A percentile compares a stretch with the other conserved stretches of the same genome.
Evolutionary conservation across 2,113 vertebrate species (phyloP).

Genomic region (Sylvia atricapilla): DNA sequence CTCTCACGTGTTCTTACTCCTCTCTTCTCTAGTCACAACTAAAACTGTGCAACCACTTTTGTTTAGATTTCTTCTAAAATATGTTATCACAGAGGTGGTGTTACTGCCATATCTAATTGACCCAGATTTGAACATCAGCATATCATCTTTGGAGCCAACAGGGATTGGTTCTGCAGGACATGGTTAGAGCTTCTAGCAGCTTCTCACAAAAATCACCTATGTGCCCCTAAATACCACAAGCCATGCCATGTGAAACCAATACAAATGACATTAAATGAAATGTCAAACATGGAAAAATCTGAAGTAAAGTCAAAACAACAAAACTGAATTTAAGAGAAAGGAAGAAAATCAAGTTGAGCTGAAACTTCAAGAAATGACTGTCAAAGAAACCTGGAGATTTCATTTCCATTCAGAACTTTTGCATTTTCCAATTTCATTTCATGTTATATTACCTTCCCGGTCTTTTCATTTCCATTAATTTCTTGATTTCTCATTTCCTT

Average conservation of each 20-base stretch:
- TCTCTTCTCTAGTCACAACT: neutral
- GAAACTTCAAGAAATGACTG: neutral
- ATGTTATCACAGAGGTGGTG: neutral
- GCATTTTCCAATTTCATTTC: neutral
- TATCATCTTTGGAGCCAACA: neutral
- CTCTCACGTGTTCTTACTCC: neutral
- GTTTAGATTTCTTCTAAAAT: neutral
- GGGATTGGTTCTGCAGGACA: neutral
- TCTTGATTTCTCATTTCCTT: neutral
- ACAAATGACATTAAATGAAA: neutral
- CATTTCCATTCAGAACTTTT: neutral
- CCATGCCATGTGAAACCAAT: accelerated
- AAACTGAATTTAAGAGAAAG: neutral
- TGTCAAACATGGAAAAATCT: neutral
- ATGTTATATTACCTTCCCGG: neutral
- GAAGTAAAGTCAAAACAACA: neutral
- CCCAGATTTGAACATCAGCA: neutral
- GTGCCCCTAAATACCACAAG: neutral
- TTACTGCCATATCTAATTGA: neutral
- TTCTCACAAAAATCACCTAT: neutral
- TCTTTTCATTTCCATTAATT: neutral
- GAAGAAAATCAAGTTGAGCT: neutral
- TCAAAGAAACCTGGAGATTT: neutral
- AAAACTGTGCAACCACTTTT: neutral
- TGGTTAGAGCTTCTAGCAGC: neutral